Evolutionary conservation across 2,797 vertebrate species (phyloP).

Genomic region (Karalla daura): DNA sequence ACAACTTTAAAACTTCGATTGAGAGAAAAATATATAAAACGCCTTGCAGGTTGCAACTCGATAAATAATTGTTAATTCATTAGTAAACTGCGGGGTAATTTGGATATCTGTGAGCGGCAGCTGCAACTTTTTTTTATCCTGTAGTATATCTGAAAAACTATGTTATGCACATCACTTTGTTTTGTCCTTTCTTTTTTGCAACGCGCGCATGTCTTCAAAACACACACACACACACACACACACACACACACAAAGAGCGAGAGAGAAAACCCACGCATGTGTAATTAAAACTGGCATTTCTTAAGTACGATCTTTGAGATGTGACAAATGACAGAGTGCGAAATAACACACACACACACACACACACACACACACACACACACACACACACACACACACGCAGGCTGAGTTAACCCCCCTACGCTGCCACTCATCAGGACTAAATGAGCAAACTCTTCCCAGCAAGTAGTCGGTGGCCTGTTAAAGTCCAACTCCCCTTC

Average conservation of each 20-base stretch:
- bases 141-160: no score
- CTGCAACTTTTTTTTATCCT: no score
- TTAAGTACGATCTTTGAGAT: conserved; percentile 7
- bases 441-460: conserved; percentile 62
- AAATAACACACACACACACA: conserved; percentile 20
- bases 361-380: no score
- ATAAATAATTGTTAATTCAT: no score
- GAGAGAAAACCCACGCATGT: not conserved
- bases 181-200: not conserved
- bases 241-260: not conserved
- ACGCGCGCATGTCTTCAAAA: not conserved
- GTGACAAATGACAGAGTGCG: conserved; percentile 18
- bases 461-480: conserved; percentile 60
- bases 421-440: conserved; percentile 55
- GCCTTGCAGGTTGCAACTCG: no score
- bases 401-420: conserved; percentile 42
- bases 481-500: conserved; percentile 65
- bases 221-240: not conserved
- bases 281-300: conserved; percentile 29
- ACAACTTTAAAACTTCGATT: no score
- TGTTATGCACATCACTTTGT: no score
- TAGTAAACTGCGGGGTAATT: no score
- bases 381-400: no score
- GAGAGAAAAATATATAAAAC: no score
- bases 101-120: no score